phyloP scores from a whole-genome alignment of 2,797 vertebrate species.

The Amniataba percoides region DNA sequence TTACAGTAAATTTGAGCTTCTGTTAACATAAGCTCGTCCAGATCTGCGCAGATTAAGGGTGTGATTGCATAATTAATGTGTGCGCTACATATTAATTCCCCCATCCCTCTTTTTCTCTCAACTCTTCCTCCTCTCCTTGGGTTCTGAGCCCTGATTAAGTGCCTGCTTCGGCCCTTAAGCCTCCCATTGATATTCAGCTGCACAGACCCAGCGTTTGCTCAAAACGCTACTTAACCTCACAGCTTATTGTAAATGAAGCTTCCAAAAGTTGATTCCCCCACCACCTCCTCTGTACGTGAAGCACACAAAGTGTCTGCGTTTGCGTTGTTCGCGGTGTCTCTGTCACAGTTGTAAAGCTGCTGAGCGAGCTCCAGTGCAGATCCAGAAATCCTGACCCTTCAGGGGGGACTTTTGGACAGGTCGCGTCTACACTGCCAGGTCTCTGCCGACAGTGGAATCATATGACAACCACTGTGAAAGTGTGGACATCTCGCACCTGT shows the following conservation, averaged over 20 bases:
- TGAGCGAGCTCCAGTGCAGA: background rate
- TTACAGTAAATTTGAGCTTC: constrained; percentile 99
- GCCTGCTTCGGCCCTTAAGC: constrained; percentile 85
- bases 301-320: constrained; percentile 69
- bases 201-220: constrained; percentile 84
- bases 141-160: constrained; percentile 87
- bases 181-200: constrained; percentile 87
- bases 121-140: constrained; percentile 83
- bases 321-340: constrained; percentile 37
- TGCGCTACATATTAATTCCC: constrained; percentile 92
- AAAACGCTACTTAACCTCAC: constrained; percentile 88
- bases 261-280: constrained; percentile 83
- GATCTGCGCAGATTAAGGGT: constrained; percentile 96
- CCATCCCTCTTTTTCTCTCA: constrained; percentile 77
- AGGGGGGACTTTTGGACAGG: constrained; percentile 10
- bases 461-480: constrained; percentile 8
- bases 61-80: constrained; percentile 97
- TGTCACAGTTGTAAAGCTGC: constrained; percentile 33
- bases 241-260: constrained; percentile 86
- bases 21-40: constrained; percentile 99
- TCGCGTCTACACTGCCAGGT: background rate
- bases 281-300: constrained; percentile 62
- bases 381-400: constrained; percentile 14
- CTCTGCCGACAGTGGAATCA: background rate
- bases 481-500: background rate